Conservation (phyloP, 2,113 vertebrate genomes). For the Rostratula benghalensis region DNA sequence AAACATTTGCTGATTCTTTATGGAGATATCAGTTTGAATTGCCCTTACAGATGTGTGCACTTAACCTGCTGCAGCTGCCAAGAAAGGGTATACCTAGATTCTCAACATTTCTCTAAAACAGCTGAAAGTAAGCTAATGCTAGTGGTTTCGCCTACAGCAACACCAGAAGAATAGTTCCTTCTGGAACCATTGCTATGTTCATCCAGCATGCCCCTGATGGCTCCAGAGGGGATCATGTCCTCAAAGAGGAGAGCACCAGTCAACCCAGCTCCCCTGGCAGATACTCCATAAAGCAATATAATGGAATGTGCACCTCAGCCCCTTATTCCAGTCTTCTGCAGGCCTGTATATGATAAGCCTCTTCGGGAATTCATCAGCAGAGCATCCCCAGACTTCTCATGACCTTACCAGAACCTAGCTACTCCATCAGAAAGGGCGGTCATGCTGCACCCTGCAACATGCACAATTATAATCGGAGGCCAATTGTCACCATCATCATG, state of each 20-base stretch:
- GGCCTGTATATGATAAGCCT: rapidly evolving
- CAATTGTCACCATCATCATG: background rate
- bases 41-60: background rate
- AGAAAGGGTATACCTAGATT: background rate
- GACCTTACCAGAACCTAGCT: background rate
- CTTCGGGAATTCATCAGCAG: background rate
- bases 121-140: background rate
- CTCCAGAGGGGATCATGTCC: background rate
- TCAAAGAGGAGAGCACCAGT: background rate
- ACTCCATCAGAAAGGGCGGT: background rate
- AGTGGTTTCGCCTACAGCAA: background rate
- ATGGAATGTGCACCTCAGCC: background rate
- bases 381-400: rapidly evolving
- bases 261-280: background rate
- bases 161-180: background rate
- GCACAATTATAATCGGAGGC: background rate
- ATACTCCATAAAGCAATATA: background rate
- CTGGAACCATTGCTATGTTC: background rate
- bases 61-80: background rate
- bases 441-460: background rate
- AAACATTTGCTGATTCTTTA: background rate
- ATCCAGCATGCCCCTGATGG: background rate
- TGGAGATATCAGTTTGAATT: background rate
- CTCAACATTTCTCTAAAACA: background rate
- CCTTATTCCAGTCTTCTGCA: background rate